Base-by-base conservation (phyloP, 2,113 vertebrate genomes). In the Isurus oxyrinchus region DNA sequence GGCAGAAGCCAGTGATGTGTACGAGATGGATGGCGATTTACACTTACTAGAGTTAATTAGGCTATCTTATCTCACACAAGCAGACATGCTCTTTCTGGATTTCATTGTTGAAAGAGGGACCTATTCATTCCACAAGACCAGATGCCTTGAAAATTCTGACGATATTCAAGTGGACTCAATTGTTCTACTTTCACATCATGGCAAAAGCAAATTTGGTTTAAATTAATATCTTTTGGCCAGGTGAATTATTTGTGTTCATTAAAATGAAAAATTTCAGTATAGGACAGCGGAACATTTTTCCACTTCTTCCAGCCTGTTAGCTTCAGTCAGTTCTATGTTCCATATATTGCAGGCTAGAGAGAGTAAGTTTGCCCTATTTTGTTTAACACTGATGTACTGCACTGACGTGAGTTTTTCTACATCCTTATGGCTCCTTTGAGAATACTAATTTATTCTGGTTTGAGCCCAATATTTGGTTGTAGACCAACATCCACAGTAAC, bases 1-100 rank as follows among this genome's bases (percentile, higher is more conserved):
- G 31, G 25, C 25, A 59, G 88, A 11, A 88, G 25, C 8, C 57
- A 91, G 94, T 95, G 94, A 95, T 25, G 63, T 95, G 66, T 49
- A 76, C 5, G 66, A 95, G 94, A 95, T 95, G 44, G 94, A 95
- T 76, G 27, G 67, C 40, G 94, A 95, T 76, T 95, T 72, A 69
- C 49, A 21, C 67, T 55, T 69, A 72, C 94, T 3, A 35, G 66
- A 72, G 44, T 95, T 95, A 95, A 95, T 95, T 95, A 95, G 67
- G 67, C 67, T 55, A 95, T 35, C 66, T 95, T 95, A 95, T 95
- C 94, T 95, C 94, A 72, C 10, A 76, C 23, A 95, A 72, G 44
- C 94, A 95, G 63, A 76, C 94, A 53, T 72, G 40, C 94, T 95
- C 35, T 69, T 72, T 76, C 67, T 7, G 53, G 94, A 95, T 76